Percentiles rank a stretch among this genome's conserved stretches.
Conservation (phyloP, 2,113 vertebrate species). For the Neolamprologus variostigma region DNA sequence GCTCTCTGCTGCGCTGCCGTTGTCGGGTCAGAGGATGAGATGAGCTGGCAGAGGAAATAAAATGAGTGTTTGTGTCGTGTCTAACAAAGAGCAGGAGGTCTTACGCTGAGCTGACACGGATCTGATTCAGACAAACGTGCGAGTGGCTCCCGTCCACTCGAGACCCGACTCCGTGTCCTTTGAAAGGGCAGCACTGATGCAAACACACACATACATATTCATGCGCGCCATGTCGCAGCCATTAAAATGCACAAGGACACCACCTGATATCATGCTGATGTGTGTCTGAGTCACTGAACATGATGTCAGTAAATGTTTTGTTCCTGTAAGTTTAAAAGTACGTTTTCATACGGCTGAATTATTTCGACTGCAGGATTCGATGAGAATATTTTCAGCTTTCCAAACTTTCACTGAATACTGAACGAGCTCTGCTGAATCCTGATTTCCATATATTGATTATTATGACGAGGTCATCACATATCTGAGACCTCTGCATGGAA, state of each 20-base stretch:
- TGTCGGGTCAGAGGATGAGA: background rate
- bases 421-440: background rate
- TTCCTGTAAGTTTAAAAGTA: background rate
- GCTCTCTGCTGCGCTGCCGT: fast-evolving
- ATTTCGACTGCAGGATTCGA: background rate
- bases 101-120: background rate
- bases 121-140: background rate
- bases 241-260: background rate
- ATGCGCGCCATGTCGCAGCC: background rate
- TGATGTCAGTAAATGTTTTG: background rate
- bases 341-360: background rate
- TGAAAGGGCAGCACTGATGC: background rate
- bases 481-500: background rate
- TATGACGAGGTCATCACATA: background rate
- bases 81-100: background rate
- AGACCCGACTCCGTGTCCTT: background rate
- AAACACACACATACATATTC: background rate
- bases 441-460: background rate
- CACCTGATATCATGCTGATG: background rate
- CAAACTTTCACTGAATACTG: background rate
- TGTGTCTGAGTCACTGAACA: background rate
- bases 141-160: background rate
- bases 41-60: background rate
- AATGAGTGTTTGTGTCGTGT: background rate
- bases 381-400: background rate